Evolutionary conservation across 2,888 invertebrate species (phyloP).

Genomic region (Eucriotettix oculatus): DNA sequence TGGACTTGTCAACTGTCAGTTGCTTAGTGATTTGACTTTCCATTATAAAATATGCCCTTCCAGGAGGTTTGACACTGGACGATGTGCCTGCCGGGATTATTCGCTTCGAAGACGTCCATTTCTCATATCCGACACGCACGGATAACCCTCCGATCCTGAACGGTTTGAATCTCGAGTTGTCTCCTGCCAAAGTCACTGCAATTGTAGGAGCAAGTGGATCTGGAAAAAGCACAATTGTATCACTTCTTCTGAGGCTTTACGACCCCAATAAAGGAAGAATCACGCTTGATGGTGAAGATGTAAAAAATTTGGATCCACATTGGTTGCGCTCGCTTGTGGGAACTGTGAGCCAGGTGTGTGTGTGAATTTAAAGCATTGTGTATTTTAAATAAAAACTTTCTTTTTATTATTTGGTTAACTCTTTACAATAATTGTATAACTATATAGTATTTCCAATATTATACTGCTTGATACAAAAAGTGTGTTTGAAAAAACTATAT

Average conservation of each 20-base stretch:
- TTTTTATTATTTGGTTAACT: too few relatives aligned
- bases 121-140: slow-evolving; percentile 50
- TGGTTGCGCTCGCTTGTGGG: slow-evolving; percentile 81
- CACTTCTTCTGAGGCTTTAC: slow-evolving; percentile 69
- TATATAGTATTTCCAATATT: too few relatives aligned
- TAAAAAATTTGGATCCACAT: slow-evolving; percentile 56
- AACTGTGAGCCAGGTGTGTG: slow-evolving; percentile 61
- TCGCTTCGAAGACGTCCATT: slow-evolving; percentile 52
- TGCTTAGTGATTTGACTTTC: too few relatives aligned
- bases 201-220: slow-evolving; percentile 86
- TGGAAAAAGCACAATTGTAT: slow-evolving; percentile 85
- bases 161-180: slow-evolving; percentile 46
- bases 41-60: too few relatives aligned
- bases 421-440: too few relatives aligned
- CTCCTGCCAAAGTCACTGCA: slow-evolving; percentile 55
- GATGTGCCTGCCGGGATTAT: slow-evolving; percentile 49
- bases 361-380: too few relatives aligned
- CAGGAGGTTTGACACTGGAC: slow-evolving; percentile 44
- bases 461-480: too few relatives aligned
- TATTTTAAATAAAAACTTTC: too few relatives aligned
- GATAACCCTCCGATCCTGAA: slow-evolving; percentile 38
- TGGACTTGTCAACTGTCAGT: too few relatives aligned
- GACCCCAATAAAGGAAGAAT: slow-evolving; percentile 61
- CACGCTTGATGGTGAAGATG: slow-evolving; percentile 57
- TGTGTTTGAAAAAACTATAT: too few relatives aligned